These are phyloP conservation scores for Nyctereutes procyonoides DNA, from an alignment of 2,113 vertebrate species.

Conservation along the genomic window DNA sequence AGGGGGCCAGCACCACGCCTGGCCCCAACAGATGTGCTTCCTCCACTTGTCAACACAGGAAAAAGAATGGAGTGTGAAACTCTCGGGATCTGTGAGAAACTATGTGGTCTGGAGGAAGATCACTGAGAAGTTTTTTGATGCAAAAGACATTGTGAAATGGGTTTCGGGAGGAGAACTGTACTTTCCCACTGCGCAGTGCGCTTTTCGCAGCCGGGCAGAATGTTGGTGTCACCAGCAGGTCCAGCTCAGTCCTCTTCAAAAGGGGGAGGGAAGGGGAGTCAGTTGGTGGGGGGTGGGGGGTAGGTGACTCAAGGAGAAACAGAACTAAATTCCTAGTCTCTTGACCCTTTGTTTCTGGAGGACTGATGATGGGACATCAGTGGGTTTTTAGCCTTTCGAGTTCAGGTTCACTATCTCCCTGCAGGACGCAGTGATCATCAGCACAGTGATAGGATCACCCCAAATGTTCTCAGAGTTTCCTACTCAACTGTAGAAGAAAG, in stretches of 20 bases:
- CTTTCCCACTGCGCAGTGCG: neutral
- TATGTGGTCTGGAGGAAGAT: neutral
- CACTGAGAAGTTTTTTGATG: neutral
- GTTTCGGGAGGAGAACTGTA: neutral
- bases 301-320: neutral
- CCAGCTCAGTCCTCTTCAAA: neutral
- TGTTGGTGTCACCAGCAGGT: neutral
- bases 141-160: neutral
- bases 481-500: neutral
- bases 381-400: neutral
- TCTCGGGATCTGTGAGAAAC: conserved; percentile 35
- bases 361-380: accelerated
- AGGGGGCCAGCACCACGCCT: neutral
- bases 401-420: neutral
- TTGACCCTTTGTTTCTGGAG: neutral
- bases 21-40: neutral
- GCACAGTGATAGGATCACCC: too few relatives aligned
- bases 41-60: neutral
- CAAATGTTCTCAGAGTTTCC: neutral
- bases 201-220: neutral
- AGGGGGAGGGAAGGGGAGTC: neutral
- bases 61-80: neutral
- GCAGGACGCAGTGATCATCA: neutral
- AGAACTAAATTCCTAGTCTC: neutral
- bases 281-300: neutral